Evolutionary conservation across 2,888 invertebrate species (phyloP).

Genomic region (Hirtodrosophila histrioides): DNA sequence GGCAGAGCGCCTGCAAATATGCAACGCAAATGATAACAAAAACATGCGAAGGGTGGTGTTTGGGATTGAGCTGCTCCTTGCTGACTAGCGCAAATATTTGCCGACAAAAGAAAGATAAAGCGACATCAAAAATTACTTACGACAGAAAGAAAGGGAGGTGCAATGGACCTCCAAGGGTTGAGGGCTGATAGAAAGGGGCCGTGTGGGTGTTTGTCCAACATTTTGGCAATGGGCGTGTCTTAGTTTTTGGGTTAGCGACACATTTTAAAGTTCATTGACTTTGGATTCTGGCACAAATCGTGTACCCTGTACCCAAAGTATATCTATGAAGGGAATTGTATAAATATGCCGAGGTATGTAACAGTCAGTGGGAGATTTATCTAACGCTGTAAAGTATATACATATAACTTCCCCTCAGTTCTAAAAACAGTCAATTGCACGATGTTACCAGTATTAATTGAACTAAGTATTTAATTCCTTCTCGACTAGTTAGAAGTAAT

Average conservation of each 20-base stretch:
- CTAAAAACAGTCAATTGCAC: too few relatives aligned
- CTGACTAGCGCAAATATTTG: conserved; percentile 79
- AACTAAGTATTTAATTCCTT: too few relatives aligned
- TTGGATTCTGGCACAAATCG: conserved; percentile 33
- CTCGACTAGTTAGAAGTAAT: too few relatives aligned
- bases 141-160: conserved; percentile 7
- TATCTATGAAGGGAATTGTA: too few relatives aligned
- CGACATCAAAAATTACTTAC: conserved; percentile 44
- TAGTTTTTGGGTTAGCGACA: conserved; percentile 28
- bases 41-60: conserved; percentile 30
- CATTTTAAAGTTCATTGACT: conserved; percentile 78
- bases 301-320: background rate
- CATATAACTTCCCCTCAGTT: too few relatives aligned
- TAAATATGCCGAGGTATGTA: background rate
- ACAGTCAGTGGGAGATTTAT: too few relatives aligned
- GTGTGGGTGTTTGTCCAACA: conserved; percentile 38
- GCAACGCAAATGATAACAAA: conserved; percentile 69
- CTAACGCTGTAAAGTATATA: too few relatives aligned
- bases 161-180: conserved; percentile 9
- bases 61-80: conserved; percentile 31
- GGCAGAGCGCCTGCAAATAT: conserved; percentile 54
- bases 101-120: conserved; percentile 37
- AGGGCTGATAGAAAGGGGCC: too few relatives aligned
- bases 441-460: too few relatives aligned
- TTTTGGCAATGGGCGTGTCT: conserved; percentile 44